These are phyloP conservation scores for Poecile montanus DNA, from an alignment of 2,797 vertebrate genomes.

Conservation along the genomic window DNA sequence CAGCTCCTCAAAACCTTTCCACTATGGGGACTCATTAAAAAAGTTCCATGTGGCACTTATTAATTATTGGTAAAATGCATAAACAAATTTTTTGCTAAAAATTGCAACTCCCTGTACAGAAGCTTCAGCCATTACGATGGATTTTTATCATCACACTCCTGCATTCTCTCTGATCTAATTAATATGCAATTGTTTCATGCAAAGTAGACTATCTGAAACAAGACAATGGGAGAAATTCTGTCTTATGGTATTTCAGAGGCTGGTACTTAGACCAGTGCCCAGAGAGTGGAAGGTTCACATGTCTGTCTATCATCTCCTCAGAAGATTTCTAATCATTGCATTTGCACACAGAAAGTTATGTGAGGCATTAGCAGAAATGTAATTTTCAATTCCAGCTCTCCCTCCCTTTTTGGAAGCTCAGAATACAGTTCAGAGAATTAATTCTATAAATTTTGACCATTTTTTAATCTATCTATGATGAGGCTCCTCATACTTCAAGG, in stretches of 20 bases:
- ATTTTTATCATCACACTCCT: not conserved
- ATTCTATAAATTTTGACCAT: not conserved
- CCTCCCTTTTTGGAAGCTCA: not conserved
- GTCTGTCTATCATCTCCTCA: not conserved
- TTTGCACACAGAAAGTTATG: not conserved
- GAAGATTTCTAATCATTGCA: not conserved
- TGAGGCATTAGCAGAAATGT: not conserved
- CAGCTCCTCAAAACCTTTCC: not conserved
- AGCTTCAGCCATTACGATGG: not conserved
- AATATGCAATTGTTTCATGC: not conserved
- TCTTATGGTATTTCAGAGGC: not conserved
- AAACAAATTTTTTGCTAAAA: not conserved
- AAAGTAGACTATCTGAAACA: not conserved
- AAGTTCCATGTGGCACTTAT: not conserved
- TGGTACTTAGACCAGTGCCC: not conserved
- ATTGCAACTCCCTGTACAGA: not conserved
- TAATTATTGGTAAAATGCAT: not conserved
- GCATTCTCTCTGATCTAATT: not conserved
- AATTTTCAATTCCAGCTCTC: not conserved
- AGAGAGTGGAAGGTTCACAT: not conserved
- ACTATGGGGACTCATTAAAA: not conserved
- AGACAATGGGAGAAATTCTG: not conserved
- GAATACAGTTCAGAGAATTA: not conserved
- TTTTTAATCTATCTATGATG: not conserved
- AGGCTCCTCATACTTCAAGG: not conserved